Conservation (phyloP, 2,113 vertebrate species). For the Brachypteracias leptosomus region DNA sequence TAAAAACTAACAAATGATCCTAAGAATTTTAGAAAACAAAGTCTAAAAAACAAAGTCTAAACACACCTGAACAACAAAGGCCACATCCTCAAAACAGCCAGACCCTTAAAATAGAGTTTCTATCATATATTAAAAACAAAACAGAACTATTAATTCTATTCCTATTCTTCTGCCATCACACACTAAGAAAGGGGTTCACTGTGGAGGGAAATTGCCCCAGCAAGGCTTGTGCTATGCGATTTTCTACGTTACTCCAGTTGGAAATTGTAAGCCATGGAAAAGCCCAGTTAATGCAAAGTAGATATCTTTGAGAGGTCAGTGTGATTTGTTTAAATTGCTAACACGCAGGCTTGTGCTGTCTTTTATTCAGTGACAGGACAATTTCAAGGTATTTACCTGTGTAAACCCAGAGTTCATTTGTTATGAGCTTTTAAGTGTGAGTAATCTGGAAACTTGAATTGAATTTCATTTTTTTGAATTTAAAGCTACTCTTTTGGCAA, state of each 20-base stretch:
- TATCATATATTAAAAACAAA: background rate
- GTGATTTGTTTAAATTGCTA: background rate
- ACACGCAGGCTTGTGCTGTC: background rate
- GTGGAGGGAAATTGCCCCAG: background rate
- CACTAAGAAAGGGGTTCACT: background rate
- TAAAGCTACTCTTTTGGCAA: constrained; percentile 21
- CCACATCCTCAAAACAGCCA: background rate
- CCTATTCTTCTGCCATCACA: background rate
- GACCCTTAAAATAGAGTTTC: background rate
- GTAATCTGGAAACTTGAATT: background rate
- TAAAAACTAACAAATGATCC: background rate
- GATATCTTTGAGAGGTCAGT: background rate
- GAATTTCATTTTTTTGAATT: constrained; percentile 25
- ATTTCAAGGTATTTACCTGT: background rate
- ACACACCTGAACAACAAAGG: background rate
- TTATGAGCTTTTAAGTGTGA: background rate
- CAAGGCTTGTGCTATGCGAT: background rate
- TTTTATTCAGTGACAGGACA: background rate
- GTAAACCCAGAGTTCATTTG: background rate
- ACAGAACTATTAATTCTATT: background rate
- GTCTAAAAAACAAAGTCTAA: background rate
- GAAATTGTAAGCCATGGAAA: background rate
- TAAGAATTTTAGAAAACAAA: background rate
- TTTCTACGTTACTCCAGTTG: background rate
- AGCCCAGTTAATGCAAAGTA: background rate